Conservation (phyloP, 2,113 vertebrate species). For the Lepus timidus region DNA sequence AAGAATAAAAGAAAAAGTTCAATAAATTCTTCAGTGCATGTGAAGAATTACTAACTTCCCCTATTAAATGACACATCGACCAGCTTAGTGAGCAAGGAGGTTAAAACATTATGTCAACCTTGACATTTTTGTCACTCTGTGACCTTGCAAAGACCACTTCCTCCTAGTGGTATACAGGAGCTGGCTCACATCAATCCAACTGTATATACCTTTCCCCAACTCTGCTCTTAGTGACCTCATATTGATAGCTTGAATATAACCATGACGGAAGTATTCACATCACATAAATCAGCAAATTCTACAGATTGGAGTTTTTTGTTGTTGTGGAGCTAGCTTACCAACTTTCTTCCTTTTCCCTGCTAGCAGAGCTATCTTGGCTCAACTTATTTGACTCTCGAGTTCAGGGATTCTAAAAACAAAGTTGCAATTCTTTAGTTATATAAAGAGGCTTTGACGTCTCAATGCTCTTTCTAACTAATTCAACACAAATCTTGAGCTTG, state of each 20-base stretch:
- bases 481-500: conserved; percentile 19
- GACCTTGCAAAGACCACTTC: neutral
- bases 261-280: neutral
- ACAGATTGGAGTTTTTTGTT: neutral
- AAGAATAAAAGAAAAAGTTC: neutral
- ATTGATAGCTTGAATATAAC: neutral
- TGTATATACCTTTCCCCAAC: neutral
- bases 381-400: neutral
- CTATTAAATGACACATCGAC: conserved; percentile 20
- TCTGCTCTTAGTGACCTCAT: conserved; percentile 6
- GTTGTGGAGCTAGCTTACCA: neutral
- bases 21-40: neutral
- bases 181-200: neutral
- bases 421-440: conserved; percentile 33
- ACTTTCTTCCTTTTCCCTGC: neutral
- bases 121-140: neutral
- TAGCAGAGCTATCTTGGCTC: neutral
- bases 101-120: neutral
- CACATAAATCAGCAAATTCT: conserved; percentile 40
- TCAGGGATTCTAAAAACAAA: conserved; percentile 54
- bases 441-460: neutral
- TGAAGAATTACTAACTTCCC: conserved; percentile 7
- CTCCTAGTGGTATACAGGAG: neutral
- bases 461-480: conserved; percentile 29
- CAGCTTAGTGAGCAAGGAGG: neutral